Evolutionary conservation across 2,113 vertebrate species (phyloP).

Genomic region (Psettodes erumei): DNA sequence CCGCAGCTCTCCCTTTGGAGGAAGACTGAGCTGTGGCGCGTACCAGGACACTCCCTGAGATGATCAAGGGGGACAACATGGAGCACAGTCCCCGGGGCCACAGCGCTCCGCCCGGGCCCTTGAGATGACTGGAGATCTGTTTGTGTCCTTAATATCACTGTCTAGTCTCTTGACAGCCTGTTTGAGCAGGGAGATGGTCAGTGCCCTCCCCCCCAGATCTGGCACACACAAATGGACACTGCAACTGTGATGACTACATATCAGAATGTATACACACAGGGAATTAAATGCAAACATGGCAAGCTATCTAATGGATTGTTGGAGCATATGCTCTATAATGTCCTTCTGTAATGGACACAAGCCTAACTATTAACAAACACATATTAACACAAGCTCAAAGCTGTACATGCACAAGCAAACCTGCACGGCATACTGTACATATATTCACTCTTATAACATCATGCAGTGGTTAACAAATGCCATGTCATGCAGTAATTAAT

Average conservation of each 20-base stretch:
- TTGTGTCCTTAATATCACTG: conserved; percentile 37
- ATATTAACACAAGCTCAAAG: background rate
- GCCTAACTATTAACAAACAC: background rate
- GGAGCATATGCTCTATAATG: background rate
- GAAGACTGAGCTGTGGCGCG: conserved; percentile 36
- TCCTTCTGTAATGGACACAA: background rate
- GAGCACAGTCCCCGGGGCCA: conserved; percentile 26
- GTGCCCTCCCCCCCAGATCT: background rate
- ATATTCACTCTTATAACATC: background rate
- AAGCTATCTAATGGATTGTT: background rate
- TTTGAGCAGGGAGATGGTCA: background rate
- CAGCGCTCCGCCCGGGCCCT: conserved; percentile 40
- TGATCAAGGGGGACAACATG: conserved; percentile 74
- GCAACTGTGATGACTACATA: no score
- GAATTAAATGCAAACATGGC: background rate
- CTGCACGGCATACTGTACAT: background rate
- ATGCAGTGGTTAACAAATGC: background rate
- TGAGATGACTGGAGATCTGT: conserved; percentile 33
- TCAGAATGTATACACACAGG: background rate
- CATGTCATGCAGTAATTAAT: background rate
- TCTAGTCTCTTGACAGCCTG: conserved; percentile 22
- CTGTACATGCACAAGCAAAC: background rate
- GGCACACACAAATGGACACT: no score
- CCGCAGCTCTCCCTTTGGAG: conserved; percentile 50
- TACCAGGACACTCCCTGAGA: conserved; percentile 62